These are phyloP conservation scores for Linepithema humile DNA, from an alignment of 1,140 invertebrate species.

Conservation along the genomic window DNA sequence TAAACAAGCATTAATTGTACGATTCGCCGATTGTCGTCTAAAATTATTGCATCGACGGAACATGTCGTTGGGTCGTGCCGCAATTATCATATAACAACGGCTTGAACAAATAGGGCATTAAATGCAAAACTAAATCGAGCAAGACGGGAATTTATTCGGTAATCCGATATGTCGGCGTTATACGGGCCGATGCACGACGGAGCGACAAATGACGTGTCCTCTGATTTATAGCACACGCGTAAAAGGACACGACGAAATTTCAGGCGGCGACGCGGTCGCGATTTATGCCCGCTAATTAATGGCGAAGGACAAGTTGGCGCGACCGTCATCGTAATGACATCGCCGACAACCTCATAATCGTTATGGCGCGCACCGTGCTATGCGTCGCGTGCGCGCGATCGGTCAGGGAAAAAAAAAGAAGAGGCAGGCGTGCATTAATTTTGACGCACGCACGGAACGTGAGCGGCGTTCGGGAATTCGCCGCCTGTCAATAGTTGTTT, in stretches of 20 bases:
- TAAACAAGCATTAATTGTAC: slow-evolving; percentile 1
- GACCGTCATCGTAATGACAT: slow-evolving; percentile 40
- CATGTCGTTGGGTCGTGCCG: slow-evolving; percentile 11
- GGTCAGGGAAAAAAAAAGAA: not conserved
- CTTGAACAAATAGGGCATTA: slow-evolving; percentile 30
- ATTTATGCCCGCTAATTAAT: slow-evolving; percentile 62
- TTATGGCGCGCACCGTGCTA: slow-evolving; percentile 22
- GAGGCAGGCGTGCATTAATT: slow-evolving; percentile 58
- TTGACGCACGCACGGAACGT: slow-evolving; percentile 48
- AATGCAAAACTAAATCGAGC: slow-evolving; percentile 32
- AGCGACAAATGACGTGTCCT: slow-evolving; percentile 13
- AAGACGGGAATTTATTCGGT: slow-evolving; percentile 26
- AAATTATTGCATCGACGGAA: slow-evolving; percentile 15
- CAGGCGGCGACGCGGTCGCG: slow-evolving; percentile 18
- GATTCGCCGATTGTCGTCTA: not conserved
- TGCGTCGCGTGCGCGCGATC: not conserved
- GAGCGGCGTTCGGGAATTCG: slow-evolving; percentile 64
- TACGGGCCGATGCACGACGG: not conserved
- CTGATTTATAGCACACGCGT: slow-evolving; percentile 15
- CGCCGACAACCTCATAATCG: slow-evolving; percentile 58
- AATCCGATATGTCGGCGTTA: slow-evolving; percentile 16
- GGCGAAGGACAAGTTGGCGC: slow-evolving; percentile 47
- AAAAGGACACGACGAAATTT: slow-evolving; percentile 4
- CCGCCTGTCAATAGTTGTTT: slow-evolving; percentile 74
- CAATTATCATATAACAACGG: slow-evolving; percentile 40